These are phyloP conservation scores for Seira musarum DNA, from an alignment of 2,888 invertebrate species.

Conservation along the genomic window DNA sequence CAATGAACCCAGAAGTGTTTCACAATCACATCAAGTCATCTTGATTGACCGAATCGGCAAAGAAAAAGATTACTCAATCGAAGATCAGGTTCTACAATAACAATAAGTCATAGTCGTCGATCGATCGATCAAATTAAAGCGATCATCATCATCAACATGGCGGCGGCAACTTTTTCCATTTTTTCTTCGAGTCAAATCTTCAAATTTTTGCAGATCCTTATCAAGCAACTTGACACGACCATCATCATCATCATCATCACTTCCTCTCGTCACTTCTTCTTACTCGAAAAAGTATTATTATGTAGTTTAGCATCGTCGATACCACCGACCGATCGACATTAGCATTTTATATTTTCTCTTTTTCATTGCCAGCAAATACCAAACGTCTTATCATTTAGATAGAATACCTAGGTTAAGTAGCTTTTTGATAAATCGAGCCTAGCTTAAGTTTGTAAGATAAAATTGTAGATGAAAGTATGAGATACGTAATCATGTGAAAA, in stretches of 20 bases:
- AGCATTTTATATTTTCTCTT: slow-evolving; percentile 18
- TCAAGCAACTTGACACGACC: slow-evolving; percentile 19
- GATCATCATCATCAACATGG: too few species aligned
- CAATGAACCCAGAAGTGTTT: slow-evolving; percentile 15
- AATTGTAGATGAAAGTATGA: too few species aligned
- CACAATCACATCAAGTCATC: too few species aligned
- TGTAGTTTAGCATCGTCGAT: background rate
- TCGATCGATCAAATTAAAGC: background rate
- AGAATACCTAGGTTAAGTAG: background rate
- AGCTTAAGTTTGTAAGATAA: background rate
- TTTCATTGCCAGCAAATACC: slow-evolving; percentile 40
- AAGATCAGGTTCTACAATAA: slow-evolving; percentile 27
- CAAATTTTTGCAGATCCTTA: slow-evolving; percentile 12
- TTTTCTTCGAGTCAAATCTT: background rate
- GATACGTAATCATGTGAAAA: too few species aligned
- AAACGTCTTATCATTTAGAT: background rate
- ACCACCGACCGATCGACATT: too few species aligned
- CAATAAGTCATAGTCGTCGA: slow-evolving; percentile 10
- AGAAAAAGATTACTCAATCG: slow-evolving; percentile 27
- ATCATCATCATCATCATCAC: slow-evolving; percentile 5
- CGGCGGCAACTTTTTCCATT: too few species aligned
- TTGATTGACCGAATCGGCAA: background rate
- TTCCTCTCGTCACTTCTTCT: slow-evolving; percentile 19
- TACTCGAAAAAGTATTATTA: slow-evolving; percentile 16
- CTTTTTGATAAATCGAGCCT: slow-evolving; percentile 21